Percentiles rank a stretch among this genome's conserved stretches.
Evolutionary conservation across 2,113 vertebrate genomes (phyloP).

Genomic region (Gila orcuttii): DNA sequence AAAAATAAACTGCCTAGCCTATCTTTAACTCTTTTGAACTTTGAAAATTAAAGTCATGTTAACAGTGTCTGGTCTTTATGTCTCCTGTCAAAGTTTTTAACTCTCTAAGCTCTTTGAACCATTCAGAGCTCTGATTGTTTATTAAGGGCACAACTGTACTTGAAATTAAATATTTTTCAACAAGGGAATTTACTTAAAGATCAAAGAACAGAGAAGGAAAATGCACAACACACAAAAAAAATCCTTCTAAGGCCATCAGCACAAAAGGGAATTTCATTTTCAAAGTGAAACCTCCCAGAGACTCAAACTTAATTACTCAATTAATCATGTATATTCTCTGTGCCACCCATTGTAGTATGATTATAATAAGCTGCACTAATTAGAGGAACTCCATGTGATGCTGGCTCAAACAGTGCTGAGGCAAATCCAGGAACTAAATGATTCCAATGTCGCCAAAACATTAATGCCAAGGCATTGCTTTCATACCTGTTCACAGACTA

Average conservation of each 20-base stretch:
- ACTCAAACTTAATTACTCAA: conserved; percentile 35
- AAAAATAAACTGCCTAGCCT: not conserved
- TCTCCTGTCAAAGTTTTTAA: not conserved
- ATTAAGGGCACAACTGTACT: not conserved
- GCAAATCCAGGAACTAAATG: conserved; percentile 17
- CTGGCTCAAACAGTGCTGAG: conserved; percentile 2
- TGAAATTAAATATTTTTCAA: conserved; percentile 34
- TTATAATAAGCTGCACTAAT: conserved; percentile 32
- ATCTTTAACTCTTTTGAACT: not conserved
- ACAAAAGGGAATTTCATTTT: conserved; percentile 10
- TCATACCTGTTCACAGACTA: not conserved
- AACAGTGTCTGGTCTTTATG: not conserved
- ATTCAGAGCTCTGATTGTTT: not conserved
- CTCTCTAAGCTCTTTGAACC: not conserved
- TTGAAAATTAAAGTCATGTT: not conserved
- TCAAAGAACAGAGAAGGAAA: not conserved
- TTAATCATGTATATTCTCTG: conserved; percentile 36
- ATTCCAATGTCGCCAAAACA: not conserved
- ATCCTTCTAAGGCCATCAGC: conserved; percentile 15
- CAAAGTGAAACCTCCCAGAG: conserved; percentile 26
- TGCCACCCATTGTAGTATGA: conserved; percentile 28
- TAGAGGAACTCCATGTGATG: conserved; percentile 33
- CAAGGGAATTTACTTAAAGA: not conserved
- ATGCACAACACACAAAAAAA: not conserved
- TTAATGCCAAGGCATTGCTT: not conserved